Percentiles rank a stretch among this genome's conserved stretches.
phyloP scores from a whole-genome alignment of 2,113 vertebrate species.

The Larimichthys crocea region DNA sequence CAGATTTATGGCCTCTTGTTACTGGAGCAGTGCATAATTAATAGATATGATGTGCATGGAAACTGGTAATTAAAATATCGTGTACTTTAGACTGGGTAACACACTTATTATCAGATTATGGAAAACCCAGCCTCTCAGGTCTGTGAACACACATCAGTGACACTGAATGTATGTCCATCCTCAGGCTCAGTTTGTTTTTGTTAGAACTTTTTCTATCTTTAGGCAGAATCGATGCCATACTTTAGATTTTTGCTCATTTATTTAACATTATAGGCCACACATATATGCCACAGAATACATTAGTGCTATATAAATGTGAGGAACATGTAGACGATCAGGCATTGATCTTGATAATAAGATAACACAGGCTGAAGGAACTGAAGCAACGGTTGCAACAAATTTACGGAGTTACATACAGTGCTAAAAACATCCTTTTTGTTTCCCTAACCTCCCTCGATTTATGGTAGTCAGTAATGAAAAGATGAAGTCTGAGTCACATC shows the following conservation, averaged over 20 bases:
- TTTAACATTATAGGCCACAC: background rate
- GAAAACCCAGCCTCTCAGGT: conserved; percentile 15
- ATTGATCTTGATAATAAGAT: background rate
- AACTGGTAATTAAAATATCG: conserved; percentile 63
- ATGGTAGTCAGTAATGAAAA: background rate
- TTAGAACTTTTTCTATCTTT: background rate
- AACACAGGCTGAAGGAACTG: background rate
- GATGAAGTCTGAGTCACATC: conserved; percentile 4
- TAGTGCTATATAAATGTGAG: background rate
- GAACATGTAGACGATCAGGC: no score
- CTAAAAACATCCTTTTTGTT: background rate
- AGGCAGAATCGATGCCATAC: background rate
- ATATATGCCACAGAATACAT: background rate
- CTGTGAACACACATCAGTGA: conserved; percentile 22
- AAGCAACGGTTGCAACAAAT: background rate
- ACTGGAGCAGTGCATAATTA: conserved; percentile 70
- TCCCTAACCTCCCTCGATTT: background rate
- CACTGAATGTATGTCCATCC: conserved; percentile 1
- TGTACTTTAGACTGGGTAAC: conserved; percentile 22
- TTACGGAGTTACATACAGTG: background rate
- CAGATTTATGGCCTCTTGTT: conserved; percentile 62
- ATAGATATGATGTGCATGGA: conserved; percentile 60
- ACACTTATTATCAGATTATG: conserved; percentile 55
- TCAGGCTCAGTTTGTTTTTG: conserved; percentile 6
- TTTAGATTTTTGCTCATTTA: background rate